phyloP scores from a whole-genome alignment of 2,888 invertebrate species.

The Drosophila putrida region DNA sequence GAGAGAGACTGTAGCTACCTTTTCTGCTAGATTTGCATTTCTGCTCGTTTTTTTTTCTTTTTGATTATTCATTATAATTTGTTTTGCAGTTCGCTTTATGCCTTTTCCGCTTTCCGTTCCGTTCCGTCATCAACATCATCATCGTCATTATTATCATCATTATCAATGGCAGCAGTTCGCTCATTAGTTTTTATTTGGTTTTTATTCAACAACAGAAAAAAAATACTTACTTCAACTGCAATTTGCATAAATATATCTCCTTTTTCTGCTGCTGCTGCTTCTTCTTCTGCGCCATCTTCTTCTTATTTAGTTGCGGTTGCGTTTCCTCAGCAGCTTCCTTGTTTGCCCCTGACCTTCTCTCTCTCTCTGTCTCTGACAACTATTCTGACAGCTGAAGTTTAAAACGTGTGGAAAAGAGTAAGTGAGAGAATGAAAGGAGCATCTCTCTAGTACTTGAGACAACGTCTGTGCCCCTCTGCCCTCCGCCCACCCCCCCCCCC shows the following conservation, averaged over 20 bases:
- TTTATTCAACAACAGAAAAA: constrained; percentile 23
- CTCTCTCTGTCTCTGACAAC: constrained; percentile 19
- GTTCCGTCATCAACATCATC: constrained; percentile 26
- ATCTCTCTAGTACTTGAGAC: constrained; percentile 48
- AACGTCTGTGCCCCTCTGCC: constrained; percentile 26
- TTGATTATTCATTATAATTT: constrained; percentile 37
- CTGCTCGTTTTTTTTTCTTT: constrained; percentile 23
- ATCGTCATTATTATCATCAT: constrained; percentile 5
- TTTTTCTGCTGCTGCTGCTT: neutral
- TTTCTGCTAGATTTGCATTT: constrained; percentile 56
- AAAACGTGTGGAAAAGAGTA: neutral
- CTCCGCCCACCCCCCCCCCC: neutral
- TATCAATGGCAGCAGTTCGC: constrained; percentile 26
- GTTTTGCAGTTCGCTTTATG: constrained; percentile 53
- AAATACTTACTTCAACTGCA: constrained; percentile 12
- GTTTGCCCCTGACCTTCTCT: constrained; percentile 37
- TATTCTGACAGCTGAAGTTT: constrained; percentile 21
- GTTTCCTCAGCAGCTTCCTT: constrained; percentile 43
- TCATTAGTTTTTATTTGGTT: constrained; percentile 59
- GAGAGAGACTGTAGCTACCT: constrained; percentile 22
- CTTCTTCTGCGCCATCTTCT: constrained; percentile 9
- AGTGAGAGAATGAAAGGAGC: constrained; percentile 8
- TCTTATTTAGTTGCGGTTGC: constrained; percentile 28
- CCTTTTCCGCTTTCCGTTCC: constrained; percentile 45
- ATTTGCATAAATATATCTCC: constrained; percentile 48